A percentile compares a stretch with the other conserved stretches of the same genome.
Conservation (phyloP, 2,888 invertebrate genomes). For the Pachydiplax longipennis region DNA sequence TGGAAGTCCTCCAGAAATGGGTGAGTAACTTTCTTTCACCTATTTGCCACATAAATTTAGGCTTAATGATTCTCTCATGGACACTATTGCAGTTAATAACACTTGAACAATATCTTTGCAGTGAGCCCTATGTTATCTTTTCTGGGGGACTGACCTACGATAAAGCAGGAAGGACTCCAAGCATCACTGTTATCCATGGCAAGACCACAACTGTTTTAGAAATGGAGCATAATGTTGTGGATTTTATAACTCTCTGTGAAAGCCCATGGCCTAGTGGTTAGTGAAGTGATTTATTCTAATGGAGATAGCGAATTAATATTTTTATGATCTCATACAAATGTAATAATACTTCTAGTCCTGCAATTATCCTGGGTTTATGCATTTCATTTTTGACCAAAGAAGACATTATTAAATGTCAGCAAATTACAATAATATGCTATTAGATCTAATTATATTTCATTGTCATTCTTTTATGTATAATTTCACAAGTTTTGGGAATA, state of each 20-base stretch:
- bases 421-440: no score
- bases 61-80: no score
- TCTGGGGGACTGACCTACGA: slow-evolving; percentile 95
- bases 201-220: slow-evolving; percentile 97
- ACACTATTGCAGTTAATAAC: background rate
- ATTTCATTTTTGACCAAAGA: no score
- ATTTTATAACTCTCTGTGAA: slow-evolving; percentile 95
- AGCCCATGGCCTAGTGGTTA: slow-evolving; percentile 92
- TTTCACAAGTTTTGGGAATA: no score
- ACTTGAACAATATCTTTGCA: slow-evolving; percentile 60
- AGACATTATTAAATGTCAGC: no score
- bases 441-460: no score
- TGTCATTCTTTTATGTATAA: no score
- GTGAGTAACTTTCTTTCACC: slow-evolving; percentile 62
- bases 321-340: no score
- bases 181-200: slow-evolving; percentile 94
- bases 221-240: slow-evolving; percentile 98
- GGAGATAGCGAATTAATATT: background rate
- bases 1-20: slow-evolving; percentile 90
- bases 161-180: slow-evolving; percentile 87
- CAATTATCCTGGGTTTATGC: no score
- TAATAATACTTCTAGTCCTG: background rate
- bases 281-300: slow-evolving; percentile 51
- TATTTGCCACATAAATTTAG: background rate
- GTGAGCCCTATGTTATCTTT: slow-evolving; percentile 95